Percentiles rank a stretch among this genome's conserved stretches.
phyloP scores from a whole-genome alignment of 2,888 invertebrate genomes.

The Andricus curvator region DNA sequence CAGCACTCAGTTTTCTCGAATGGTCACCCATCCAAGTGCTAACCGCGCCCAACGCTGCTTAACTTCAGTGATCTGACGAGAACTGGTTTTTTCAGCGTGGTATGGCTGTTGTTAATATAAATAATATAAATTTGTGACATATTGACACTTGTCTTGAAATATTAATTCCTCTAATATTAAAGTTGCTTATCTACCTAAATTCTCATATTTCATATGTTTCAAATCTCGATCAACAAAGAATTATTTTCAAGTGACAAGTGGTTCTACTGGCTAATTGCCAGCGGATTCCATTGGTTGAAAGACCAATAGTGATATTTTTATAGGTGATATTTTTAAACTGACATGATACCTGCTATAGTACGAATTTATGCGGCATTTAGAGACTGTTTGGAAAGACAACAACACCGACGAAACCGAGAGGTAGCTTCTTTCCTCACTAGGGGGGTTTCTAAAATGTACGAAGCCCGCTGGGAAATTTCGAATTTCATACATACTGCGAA shows the following conservation, averaged over 20 bases:
- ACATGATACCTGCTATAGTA: constrained; percentile 25
- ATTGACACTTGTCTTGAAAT: no score
- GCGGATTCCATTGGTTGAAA: neutral
- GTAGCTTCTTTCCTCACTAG: constrained; percentile 56
- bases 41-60: no score
- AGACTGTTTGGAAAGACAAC: constrained; percentile 53
- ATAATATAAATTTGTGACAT: no score
- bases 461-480: constrained; percentile 70
- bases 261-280: neutral
- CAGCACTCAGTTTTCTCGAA: no score
- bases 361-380: constrained; percentile 37
- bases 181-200: neutral
- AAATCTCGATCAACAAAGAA: neutral
- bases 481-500: constrained; percentile 62
- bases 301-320: constrained; percentile 16
- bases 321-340: constrained; percentile 19
- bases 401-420: constrained; percentile 55
- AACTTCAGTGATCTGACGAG: no score
- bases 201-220: neutral
- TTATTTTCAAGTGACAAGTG: neutral
- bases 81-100: no score
- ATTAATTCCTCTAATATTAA: no score
- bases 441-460: constrained; percentile 61
- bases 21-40: no score
- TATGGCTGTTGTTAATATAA: no score